A percentile compares a stretch with the other conserved stretches of the same genome.
Conservation (phyloP, 2,113 vertebrate species). For the Poecile atricapillus region DNA sequence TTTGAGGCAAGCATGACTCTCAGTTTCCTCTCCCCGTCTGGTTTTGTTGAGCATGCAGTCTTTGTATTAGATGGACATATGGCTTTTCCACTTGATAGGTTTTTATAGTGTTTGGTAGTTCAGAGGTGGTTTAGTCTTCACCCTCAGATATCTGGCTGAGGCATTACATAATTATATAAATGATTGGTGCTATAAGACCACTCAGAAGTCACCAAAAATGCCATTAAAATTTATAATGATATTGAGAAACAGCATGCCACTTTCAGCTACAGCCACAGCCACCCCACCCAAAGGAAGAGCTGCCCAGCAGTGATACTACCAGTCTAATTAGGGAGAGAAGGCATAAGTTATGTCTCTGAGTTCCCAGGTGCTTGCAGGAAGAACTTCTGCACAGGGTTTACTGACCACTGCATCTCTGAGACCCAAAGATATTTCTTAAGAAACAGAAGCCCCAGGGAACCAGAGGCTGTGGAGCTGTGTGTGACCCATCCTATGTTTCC, state of each 20-base stretch:
- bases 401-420: neutral
- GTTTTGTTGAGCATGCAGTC: neutral
- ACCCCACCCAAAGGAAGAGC: neutral
- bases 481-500: neutral
- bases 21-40: neutral
- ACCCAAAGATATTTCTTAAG: neutral
- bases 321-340: neutral
- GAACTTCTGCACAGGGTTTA: neutral
- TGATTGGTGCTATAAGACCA: neutral
- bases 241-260: neutral
- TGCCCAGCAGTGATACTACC: neutral
- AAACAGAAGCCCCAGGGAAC: neutral
- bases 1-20: neutral
- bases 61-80: neutral
- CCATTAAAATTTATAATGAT: neutral
- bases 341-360: neutral
- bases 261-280: neutral
- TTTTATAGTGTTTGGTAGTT: neutral
- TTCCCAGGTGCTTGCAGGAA: neutral
- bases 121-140: neutral
- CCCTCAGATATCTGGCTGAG: neutral
- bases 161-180: neutral
- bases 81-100: neutral
- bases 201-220: neutral
- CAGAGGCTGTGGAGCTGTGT: neutral